Evolutionary conservation across 2,797 vertebrate genomes (phyloP).

Genomic region (Crocodylus rhombifer): DNA sequence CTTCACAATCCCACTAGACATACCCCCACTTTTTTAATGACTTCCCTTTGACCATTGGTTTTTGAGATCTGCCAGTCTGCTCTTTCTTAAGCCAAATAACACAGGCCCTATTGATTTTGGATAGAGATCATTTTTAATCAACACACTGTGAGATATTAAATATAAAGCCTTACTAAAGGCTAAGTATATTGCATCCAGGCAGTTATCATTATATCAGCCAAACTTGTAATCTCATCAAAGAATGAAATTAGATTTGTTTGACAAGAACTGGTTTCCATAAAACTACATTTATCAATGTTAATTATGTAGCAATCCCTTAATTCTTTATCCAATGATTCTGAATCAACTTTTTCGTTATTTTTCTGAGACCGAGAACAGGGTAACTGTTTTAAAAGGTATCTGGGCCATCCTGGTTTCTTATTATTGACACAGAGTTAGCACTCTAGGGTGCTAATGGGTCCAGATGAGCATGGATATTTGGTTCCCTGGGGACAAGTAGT

Average conservation of each 20-base stretch:
- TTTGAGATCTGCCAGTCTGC: neutral
- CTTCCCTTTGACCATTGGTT: neutral
- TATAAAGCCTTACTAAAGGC: neutral
- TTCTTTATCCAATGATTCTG: slow-evolving; percentile 27
- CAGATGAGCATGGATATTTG: too few relatives aligned
- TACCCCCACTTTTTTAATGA: too few relatives aligned
- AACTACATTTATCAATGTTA: neutral
- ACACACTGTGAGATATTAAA: neutral
- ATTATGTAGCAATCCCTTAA: slow-evolving; percentile 14
- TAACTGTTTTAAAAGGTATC: neutral
- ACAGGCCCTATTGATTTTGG: neutral
- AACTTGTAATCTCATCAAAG: slow-evolving; percentile 26
- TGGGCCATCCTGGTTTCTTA: neutral
- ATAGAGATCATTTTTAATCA: neutral
- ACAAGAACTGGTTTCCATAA: neutral
- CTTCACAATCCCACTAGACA: too few relatives aligned
- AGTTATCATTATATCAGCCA: neutral
- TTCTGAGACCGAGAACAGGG: neutral
- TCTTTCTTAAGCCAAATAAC: rapidly evolving
- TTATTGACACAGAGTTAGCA: neutral
- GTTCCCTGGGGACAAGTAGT: too few relatives aligned
- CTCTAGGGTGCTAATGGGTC: too few relatives aligned
- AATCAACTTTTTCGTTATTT: neutral
- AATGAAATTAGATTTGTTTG: neutral
- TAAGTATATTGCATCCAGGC: neutral